Percentiles rank a stretch among this genome's conserved stretches.
Evolutionary conservation across 2,113 vertebrate species (phyloP).

Genomic region (Anseranas semipalmata): DNA sequence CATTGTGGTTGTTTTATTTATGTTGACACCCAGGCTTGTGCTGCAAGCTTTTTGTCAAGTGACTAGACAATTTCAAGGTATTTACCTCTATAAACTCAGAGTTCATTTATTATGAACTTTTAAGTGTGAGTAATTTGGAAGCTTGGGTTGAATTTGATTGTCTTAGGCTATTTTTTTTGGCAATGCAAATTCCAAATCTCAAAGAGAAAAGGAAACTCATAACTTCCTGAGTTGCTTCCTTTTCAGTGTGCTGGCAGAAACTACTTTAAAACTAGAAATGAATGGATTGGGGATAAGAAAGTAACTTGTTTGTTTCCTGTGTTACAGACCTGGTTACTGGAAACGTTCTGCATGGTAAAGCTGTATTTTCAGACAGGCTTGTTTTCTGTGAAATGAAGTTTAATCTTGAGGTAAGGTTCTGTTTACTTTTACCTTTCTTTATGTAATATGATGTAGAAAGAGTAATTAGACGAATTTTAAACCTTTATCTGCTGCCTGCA

Average conservation of each 20-base stretch:
- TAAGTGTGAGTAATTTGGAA: neutral
- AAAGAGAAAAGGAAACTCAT: slow-evolving; percentile 34
- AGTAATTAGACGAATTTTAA: neutral
- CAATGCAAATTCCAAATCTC: slow-evolving; percentile 19
- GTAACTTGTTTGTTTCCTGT: slow-evolving; percentile 30
- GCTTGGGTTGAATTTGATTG: slow-evolving; percentile 20
- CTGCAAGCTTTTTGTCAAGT: neutral
- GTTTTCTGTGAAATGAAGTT: slow-evolving; percentile 43
- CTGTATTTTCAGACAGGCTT: neutral
- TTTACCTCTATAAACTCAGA: neutral
- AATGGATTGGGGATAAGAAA: neutral
- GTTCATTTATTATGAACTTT: neutral
- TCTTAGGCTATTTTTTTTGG: slow-evolving; percentile 28
- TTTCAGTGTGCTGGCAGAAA: neutral
- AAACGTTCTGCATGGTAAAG: slow-evolving; percentile 34
- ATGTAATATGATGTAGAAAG: neutral
- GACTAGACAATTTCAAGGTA: neutral
- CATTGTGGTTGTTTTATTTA: neutral
- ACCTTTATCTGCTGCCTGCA: neutral
- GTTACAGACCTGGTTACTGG: slow-evolving; percentile 51
- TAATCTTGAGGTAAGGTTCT: slow-evolving; percentile 62
- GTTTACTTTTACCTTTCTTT: neutral
- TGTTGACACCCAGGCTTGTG: neutral
- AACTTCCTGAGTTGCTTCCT: slow-evolving; percentile 63
- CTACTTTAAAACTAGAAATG: slow-evolving; percentile 6